Percentiles rank a stretch among this genome's conserved stretches.
Evolutionary conservation across 2,113 vertebrate species (phyloP).

Genomic region (Parotia lawesii): DNA sequence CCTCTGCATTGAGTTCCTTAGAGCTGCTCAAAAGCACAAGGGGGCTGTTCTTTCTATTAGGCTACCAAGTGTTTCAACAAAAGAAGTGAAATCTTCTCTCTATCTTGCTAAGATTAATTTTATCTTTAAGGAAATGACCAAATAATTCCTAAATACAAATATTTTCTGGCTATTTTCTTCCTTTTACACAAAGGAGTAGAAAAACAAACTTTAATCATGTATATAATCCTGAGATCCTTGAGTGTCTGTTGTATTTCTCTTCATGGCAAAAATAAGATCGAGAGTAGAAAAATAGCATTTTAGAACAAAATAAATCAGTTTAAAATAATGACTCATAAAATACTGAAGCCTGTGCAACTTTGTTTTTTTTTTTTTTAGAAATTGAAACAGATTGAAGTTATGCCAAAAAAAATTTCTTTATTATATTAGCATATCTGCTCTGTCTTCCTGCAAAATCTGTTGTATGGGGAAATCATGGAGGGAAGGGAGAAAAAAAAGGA

Average conservation of each 20-base stretch:
- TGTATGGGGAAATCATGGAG: not conserved
- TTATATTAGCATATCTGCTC: not conserved
- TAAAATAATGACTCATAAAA: not conserved
- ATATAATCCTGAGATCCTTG: not conserved
- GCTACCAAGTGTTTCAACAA: not conserved
- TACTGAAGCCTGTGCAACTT: not conserved
- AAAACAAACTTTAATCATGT: not conserved
- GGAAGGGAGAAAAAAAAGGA: accelerated
- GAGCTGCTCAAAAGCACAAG: not conserved
- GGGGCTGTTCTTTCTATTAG: not conserved
- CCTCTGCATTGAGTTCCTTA: not conserved
- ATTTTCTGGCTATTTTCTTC: not conserved
- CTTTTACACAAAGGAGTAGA: not conserved
- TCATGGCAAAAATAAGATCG: not conserved
- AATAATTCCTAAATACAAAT: not conserved
- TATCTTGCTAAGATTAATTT: not conserved
- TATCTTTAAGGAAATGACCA: not conserved
- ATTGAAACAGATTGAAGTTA: not conserved
- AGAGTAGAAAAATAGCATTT: not conserved
- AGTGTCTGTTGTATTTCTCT: not conserved
- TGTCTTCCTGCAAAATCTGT: not conserved
- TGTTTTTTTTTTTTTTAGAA: not conserved
- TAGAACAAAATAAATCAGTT: not conserved
- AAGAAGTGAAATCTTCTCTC: not conserved
- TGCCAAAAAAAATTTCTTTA: not conserved